phyloP scores from a whole-genome alignment of 2,113 vertebrate species.

The Azemiops feae region DNA sequence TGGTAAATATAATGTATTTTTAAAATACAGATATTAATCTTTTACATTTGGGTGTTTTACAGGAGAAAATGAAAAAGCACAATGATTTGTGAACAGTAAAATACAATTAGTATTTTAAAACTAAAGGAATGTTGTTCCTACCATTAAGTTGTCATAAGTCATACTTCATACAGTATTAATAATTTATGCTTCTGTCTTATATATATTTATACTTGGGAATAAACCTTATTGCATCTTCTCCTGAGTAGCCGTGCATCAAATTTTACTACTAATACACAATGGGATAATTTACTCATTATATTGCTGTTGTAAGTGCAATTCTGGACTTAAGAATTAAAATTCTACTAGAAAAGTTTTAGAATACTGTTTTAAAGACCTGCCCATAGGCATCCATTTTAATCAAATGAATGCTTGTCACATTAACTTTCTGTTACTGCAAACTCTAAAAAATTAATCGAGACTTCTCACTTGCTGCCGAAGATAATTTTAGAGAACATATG shows the following conservation, averaged over 20 bases:
- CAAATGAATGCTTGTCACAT: slow-evolving; percentile 1
- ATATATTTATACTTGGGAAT: not conserved
- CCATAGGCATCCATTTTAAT: not conserved
- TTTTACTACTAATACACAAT: not conserved
- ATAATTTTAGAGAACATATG: slow-evolving; percentile 4
- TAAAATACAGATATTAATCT: not conserved
- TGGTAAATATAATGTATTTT: not conserved
- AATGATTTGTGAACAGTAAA: not conserved
- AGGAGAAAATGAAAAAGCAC: not conserved
- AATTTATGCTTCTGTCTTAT: not conserved
- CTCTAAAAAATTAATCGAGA: slow-evolving; percentile 11
- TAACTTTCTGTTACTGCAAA: not conserved
- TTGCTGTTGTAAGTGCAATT: not conserved
- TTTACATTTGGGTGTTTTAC: not conserved
- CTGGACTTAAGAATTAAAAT: not conserved
- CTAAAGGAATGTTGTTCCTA: not conserved
- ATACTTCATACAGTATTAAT: not conserved
- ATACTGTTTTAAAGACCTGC: not conserved
- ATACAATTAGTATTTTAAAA: not conserved
- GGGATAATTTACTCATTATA: not conserved
- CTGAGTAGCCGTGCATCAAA: not conserved
- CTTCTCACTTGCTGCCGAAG: not conserved
- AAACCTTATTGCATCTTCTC: not conserved
- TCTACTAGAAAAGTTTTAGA: not conserved
- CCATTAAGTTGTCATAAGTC: not conserved